Base-by-base conservation (phyloP, 2,113 vertebrate genomes). In the Myotis brandtii region DNA sequence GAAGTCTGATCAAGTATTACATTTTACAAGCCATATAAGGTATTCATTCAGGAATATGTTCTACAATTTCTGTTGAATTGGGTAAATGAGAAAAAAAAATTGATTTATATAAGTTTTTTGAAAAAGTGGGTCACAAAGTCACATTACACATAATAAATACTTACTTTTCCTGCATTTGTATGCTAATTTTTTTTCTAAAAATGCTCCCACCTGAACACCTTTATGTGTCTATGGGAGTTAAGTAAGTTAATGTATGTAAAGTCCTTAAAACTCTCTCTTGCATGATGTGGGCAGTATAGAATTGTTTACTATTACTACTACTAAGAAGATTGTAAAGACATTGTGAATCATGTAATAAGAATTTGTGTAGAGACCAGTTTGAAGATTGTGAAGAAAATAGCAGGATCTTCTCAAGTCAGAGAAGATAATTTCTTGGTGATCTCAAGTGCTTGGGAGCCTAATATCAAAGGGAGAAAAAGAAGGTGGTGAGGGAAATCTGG, bases 1-100 rank as follows among this genome's bases (percentile, higher is more conserved):
- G 40, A 70, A 86, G 11, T 75, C 12, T 90, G 14, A 40, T 52
- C n/a, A 86, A 92, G 69, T 66, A 40, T 90, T 79, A 25, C 67
- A 83, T 75, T 79, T 79, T 84, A 32, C 3, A 86, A 46, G 46
- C 9, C 46, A 11, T 46, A 46, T 46, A 46, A 76, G 30, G 18
- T 93, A 12, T 10, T 85, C 30, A 77, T 10, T 85, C 30, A 77
- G 37, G n/a, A 88, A 76, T 17, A 48, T 34, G 20, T 16, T 83
- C 84, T 54, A 77, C 79, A 59, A 69, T 27, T 27, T 73, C 17
- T 62, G 66, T 75, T 79, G 64, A 84, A 64, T n/a, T 84, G 21
- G 16, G 40, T 86, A 75, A 86, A 75, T 83, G 10, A 82, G 50
- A 95, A 23, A 91, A 72, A 32, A 80, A 59, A 95, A 93, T 84